Percentiles rank a stretch among this genome's conserved stretches.
Conservation (phyloP, 2,888 invertebrate genomes). For the Pheosia gnoma region DNA sequence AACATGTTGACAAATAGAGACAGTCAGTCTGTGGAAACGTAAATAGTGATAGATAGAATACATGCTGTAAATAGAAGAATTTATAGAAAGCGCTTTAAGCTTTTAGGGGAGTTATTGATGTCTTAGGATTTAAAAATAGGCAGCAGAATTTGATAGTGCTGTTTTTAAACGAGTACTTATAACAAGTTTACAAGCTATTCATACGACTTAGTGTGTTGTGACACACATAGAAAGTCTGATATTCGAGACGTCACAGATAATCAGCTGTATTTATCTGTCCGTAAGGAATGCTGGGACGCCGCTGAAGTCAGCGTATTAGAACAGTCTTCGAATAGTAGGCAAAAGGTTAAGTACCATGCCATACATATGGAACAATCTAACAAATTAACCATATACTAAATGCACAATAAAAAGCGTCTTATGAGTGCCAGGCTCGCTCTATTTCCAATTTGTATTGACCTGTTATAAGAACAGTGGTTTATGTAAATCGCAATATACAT, state of each 20-base stretch:
- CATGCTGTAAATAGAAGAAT: constrained; percentile 14
- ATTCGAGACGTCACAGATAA: constrained; percentile 14
- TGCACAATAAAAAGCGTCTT: too few relatives aligned
- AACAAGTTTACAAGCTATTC: constrained; percentile 19
- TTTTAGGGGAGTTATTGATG: constrained; percentile 39
- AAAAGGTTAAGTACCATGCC: too few relatives aligned
- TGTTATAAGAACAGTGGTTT: too few relatives aligned
- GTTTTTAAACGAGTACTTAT: constrained; percentile 18
- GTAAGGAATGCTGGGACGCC: constrained; percentile 6
- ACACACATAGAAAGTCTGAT: constrained; percentile 12
- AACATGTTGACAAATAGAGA: background rate
- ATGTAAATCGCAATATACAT: too few relatives aligned
- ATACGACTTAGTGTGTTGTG: constrained; percentile 4
- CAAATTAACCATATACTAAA: too few relatives aligned
- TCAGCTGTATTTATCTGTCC: constrained; percentile 15
- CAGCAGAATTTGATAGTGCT: constrained; percentile 20
- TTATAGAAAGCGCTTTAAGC: constrained; percentile 28
- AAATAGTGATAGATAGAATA: constrained; percentile 22
- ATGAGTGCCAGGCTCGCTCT: too few relatives aligned
- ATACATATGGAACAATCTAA: too few relatives aligned
- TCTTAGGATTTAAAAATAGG: constrained; percentile 30
- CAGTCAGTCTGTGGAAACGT: constrained; percentile 19
- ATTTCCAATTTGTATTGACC: too few relatives aligned
- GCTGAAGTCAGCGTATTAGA: constrained; percentile 17
- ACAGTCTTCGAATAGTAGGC: too few relatives aligned